These are phyloP conservation scores for Lerema accius DNA, from an alignment of 1,140 invertebrate genomes.

Conservation along the genomic window DNA sequence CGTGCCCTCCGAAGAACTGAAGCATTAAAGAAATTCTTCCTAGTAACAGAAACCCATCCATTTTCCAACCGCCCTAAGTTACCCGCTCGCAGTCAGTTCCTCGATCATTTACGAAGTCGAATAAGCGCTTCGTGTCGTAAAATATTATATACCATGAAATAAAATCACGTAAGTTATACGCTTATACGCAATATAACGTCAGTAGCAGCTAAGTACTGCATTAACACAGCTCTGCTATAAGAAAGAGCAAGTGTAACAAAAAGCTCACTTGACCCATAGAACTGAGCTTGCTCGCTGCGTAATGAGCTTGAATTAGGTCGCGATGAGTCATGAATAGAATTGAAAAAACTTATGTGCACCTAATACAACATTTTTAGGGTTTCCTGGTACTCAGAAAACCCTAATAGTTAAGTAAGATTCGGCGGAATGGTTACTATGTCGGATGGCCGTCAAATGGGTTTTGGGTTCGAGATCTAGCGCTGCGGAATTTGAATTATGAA, in stretches of 20 bases:
- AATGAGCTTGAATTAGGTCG: conserved; percentile 23
- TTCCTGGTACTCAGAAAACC: neutral
- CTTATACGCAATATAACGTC: neutral
- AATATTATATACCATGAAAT: neutral
- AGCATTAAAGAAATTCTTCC: no score
- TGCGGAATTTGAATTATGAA: no score
- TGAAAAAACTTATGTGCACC: neutral
- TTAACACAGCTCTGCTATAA: conserved; percentile 3
- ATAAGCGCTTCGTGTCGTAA: no score
- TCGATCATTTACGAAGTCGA: no score
- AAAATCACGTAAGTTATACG: neutral
- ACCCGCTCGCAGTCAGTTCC: no score
- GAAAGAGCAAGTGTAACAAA: conserved; percentile 10
- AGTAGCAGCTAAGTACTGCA: neutral
- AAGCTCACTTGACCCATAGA: conserved; percentile 17
- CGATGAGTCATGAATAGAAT: conserved; percentile 10
- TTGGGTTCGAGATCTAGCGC: no score
- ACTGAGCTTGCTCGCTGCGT: conserved; percentile 14
- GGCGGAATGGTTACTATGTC: no score
- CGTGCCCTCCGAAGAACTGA: no score
- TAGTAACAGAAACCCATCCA: no score
- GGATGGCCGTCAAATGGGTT: no score
- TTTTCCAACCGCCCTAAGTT: no score
- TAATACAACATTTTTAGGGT: neutral
- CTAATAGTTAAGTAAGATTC: no score